Evolutionary conservation across 1,140 invertebrate species (phyloP).

Genomic region (Meteorus sp.): DNA sequence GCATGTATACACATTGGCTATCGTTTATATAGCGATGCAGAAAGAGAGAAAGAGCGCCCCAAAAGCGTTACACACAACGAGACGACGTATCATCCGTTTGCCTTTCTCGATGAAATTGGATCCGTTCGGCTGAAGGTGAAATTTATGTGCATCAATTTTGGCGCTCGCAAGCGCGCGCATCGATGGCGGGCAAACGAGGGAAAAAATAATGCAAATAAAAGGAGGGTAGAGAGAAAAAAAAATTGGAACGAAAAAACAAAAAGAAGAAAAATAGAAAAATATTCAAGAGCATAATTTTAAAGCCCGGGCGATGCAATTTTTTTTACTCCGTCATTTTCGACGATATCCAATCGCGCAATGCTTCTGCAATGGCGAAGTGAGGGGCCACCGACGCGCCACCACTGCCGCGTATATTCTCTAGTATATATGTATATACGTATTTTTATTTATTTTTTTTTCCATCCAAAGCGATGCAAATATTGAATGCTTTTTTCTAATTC

Average conservation of each 20-base stretch:
- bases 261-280: slow-evolving; percentile 21
- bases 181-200: slow-evolving; percentile 10
- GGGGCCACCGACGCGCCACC: too few species aligned
- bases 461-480: slow-evolving; percentile 29
- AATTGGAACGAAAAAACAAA: slow-evolving; percentile 3
- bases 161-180: slow-evolving; percentile 19
- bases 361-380: too few species aligned
- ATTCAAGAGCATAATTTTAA: slow-evolving; percentile 30
- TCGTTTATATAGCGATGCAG: not conserved
- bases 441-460: slow-evolving; percentile 12
- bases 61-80: slow-evolving; percentile 23
- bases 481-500: slow-evolving; percentile 29
- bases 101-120: slow-evolving; percentile 28
- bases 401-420: too few species aligned
- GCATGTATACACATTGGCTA: not conserved
- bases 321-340: slow-evolving; percentile 25
- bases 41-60: not conserved
- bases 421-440: slow-evolving; percentile 4
- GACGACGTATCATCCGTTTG: slow-evolving; percentile 28
- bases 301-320: slow-evolving; percentile 21
- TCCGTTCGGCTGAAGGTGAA: slow-evolving; percentile 29
- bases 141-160: slow-evolving; percentile 30
- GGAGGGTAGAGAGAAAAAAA: not conserved
- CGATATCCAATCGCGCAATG: slow-evolving; percentile 25
- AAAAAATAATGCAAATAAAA: slow-evolving; percentile 1